Evolutionary conservation across 2,888 invertebrate species (phyloP).

Genomic region (Thecophora atra): DNA sequence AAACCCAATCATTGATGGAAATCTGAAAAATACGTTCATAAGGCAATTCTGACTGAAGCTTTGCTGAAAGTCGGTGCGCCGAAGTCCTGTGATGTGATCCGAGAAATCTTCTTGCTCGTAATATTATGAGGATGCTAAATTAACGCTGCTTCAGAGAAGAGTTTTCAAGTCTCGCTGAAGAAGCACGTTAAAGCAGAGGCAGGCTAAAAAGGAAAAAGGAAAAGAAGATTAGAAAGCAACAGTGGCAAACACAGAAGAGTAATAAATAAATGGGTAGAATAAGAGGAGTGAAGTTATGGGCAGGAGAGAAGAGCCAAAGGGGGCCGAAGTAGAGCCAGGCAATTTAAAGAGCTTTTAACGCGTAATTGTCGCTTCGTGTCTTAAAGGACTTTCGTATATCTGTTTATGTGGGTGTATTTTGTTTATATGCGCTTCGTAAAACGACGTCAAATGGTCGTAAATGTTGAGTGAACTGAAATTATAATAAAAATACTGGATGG

Average conservation of each 20-base stretch:
- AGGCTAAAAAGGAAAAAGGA: background rate
- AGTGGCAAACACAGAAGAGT: background rate
- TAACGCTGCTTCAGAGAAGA: conserved; percentile 28
- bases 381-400: background rate
- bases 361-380: background rate
- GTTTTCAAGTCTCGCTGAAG: conserved; percentile 23
- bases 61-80: background rate
- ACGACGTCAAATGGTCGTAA: conserved; percentile 67
- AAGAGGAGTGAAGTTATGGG: no score
- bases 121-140: conserved; percentile 29
- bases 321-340: no score
- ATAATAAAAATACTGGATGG: conserved; percentile 64
- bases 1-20: background rate
- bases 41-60: background rate
- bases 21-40: background rate
- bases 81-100: background rate
- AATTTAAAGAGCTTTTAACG: no score
- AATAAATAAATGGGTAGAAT: no score
- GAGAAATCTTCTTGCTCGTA: background rate
- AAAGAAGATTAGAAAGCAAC: background rate
- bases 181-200: background rate
- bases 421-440: conserved; percentile 56
- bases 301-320: no score
- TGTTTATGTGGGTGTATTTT: background rate
- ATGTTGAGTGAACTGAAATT: conserved; percentile 66